Percentiles rank a stretch among this genome's conserved stretches.
phyloP scores from a whole-genome alignment of 1,140 invertebrate genomes.

The Drosophila mojavensis region DNA sequence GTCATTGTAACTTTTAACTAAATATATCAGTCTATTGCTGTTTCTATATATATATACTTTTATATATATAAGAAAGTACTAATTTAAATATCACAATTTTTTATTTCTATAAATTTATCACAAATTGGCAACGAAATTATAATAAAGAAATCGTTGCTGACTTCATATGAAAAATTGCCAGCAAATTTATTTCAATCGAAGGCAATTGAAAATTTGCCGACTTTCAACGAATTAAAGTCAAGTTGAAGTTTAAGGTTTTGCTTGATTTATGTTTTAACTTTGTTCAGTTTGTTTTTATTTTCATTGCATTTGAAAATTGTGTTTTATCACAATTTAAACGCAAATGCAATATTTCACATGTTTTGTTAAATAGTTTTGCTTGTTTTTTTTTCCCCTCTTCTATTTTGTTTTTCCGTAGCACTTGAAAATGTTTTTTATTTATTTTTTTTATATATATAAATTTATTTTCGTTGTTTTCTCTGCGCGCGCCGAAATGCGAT shows the following conservation, averaged over 20 bases:
- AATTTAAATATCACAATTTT: slow-evolving; percentile 49
- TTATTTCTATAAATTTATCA: slow-evolving; percentile 49
- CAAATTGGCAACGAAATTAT: slow-evolving; percentile 39
- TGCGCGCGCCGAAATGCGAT: slow-evolving; percentile 73
- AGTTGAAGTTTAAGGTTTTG: slow-evolving; percentile 35
- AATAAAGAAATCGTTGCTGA: slow-evolving; percentile 38
- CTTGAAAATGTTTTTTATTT: slow-evolving; percentile 7
- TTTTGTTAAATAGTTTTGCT: slow-evolving; percentile 18
- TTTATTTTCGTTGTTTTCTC: slow-evolving; percentile 68
- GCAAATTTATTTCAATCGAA: slow-evolving; percentile 64
- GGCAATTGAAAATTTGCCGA: slow-evolving; percentile 54
- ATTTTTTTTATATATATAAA: not conserved
- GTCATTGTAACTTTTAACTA: slow-evolving; percentile 65
- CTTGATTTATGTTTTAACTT: slow-evolving; percentile 6
- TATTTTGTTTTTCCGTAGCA: slow-evolving; percentile 29
- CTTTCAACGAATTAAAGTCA: slow-evolving; percentile 14
- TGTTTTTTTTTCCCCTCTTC: too few relatives aligned
- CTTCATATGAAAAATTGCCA: slow-evolving; percentile 38
- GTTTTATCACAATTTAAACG: slow-evolving; percentile 45
- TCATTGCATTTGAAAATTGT: slow-evolving; percentile 40
- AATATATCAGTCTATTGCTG: slow-evolving; percentile 58
- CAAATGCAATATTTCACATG: slow-evolving; percentile 30
- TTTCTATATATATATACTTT: not conserved
- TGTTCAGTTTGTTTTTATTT: slow-evolving; percentile 3
- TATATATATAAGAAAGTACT: slow-evolving; percentile 1